These are phyloP conservation scores for Piezodorus guildinii DNA, from an alignment of 1,140 invertebrate genomes.

Conservation along the genomic window DNA sequence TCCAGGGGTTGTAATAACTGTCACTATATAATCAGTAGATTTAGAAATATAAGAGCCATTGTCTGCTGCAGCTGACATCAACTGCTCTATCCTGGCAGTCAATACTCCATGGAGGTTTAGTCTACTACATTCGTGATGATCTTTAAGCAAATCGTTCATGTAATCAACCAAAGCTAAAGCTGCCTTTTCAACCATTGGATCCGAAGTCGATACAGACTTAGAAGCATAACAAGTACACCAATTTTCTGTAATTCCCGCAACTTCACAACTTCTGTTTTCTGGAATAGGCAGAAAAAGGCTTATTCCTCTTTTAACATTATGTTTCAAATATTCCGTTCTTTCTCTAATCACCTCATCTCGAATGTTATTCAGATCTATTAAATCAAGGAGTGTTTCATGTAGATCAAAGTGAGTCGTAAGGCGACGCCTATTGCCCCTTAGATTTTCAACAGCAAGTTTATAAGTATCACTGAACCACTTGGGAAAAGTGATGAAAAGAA, in stretches of 20 bases:
- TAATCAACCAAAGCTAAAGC: constrained; percentile 44
- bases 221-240: constrained; percentile 72
- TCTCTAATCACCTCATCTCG: constrained; percentile 29
- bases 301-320: constrained; percentile 38
- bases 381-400: constrained; percentile 49
- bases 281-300: constrained; percentile 65
- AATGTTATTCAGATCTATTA: constrained; percentile 40
- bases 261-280: constrained; percentile 55
- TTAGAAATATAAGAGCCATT: constrained; percentile 13
- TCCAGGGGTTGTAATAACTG: constrained; percentile 27
- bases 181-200: constrained; percentile 37
- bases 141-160: constrained; percentile 48
- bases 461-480: constrained; percentile 44
- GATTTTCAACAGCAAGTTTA: constrained; percentile 37
- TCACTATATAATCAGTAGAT: constrained; percentile 24
- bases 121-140: constrained; percentile 43
- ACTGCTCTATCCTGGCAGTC: constrained; percentile 24
- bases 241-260: constrained; percentile 61
- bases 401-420: constrained; percentile 50
- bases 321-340: constrained; percentile 27
- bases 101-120: constrained; percentile 23
- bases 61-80: neutral
- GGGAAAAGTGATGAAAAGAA: constrained; percentile 48
- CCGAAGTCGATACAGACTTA: constrained; percentile 39
- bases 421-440: constrained; percentile 41